These are phyloP conservation scores for Tetragnatha montana DNA, from an alignment of 2,888 invertebrate species.

Conservation along the genomic window DNA sequence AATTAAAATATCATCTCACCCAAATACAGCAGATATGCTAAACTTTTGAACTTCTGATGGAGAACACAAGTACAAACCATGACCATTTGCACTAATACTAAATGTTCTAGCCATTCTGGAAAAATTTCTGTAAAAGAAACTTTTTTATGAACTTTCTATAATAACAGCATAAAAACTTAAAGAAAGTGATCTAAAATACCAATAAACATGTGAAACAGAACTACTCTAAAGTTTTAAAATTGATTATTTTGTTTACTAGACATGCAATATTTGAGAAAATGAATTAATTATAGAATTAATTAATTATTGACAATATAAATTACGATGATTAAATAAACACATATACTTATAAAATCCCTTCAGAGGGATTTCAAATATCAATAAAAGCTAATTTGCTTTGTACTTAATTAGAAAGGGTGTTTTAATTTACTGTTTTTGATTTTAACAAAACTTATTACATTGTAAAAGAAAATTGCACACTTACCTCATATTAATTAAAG, in stretches of 20 bases:
- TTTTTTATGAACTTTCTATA: not conserved
- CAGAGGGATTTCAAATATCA: too few species aligned
- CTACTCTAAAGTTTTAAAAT: too few species aligned
- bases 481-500: conserved; percentile 94
- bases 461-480: conserved; percentile 69
- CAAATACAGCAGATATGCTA: conserved; percentile 94
- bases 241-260: too few species aligned
- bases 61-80: conserved; percentile 96
- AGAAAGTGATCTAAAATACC: too few species aligned
- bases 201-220: too few species aligned
- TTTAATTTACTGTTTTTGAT: not conserved
- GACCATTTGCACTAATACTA: conserved; percentile 97
- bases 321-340: not conserved
- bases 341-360: not conserved
- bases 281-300: too few species aligned
- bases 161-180: not conserved
- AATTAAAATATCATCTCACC: conserved; percentile 80
- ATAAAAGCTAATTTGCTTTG: too few species aligned
- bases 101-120: conserved; percentile 95
- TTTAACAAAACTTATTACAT: not conserved
- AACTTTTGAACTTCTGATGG: conserved; percentile 98
- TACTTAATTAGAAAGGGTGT: not conserved
- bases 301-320: not conserved
- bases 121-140: conserved; percentile 42
- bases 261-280: not conserved